phyloP scores from a whole-genome alignment of 2,113 vertebrate genomes.

The Chlorocebus sabaeus region DNA sequence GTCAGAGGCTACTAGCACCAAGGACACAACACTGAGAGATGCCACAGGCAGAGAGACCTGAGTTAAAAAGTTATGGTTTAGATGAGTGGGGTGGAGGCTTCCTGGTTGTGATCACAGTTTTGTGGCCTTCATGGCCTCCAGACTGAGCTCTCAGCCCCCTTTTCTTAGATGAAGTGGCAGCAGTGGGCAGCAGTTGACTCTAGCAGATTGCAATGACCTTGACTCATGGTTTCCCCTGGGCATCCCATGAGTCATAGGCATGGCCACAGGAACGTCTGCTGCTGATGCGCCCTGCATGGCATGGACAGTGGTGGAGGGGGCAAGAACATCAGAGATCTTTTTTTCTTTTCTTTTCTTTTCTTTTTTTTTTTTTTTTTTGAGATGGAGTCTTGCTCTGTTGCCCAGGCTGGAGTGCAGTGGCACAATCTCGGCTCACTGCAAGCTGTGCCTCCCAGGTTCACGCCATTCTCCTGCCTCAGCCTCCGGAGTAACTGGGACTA shows the following conservation, averaged over 20 bases:
- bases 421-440: too few species aligned
- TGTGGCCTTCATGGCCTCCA: neutral
- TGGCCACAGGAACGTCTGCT: neutral
- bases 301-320: too few species aligned
- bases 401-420: too few species aligned
- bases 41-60: neutral
- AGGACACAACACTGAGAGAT: neutral
- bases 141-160: neutral
- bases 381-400: too few species aligned
- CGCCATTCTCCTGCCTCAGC: too few species aligned
- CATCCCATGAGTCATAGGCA: neutral
- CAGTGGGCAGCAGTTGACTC: neutral
- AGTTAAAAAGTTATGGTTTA: neutral
- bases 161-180: neutral
- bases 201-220: neutral
- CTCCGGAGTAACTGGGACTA: too few species aligned
- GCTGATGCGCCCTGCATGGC: neutral
- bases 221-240: neutral
- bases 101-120: neutral
- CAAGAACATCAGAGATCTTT: neutral
- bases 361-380: too few species aligned
- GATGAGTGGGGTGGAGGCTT: neutral
- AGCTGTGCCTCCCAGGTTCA: too few species aligned
- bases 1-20: neutral
- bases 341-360: too few species aligned